These are phyloP conservation scores for Drosophila algonquin DNA, from an alignment of 2,888 invertebrate genomes.

Conservation along the genomic window DNA sequence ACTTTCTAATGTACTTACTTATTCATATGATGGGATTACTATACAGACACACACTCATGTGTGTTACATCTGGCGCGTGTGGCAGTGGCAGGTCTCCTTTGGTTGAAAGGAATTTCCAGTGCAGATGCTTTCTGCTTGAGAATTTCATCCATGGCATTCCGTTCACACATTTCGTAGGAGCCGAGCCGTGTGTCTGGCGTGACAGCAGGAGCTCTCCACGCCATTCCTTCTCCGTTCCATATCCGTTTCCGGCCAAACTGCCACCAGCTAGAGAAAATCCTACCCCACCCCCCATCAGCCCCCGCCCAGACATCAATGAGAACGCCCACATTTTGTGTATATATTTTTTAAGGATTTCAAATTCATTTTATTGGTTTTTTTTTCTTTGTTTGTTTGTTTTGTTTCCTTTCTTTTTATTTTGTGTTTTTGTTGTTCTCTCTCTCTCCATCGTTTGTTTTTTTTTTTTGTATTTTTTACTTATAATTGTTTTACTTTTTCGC, in stretches of 20 bases:
- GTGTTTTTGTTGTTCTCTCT: slow-evolving; percentile 57
- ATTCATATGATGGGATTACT: background rate
- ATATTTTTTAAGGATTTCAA: slow-evolving; percentile 80
- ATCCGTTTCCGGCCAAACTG: background rate
- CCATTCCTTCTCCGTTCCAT: background rate
- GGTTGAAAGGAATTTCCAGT: slow-evolving; percentile 5
- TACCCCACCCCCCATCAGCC: background rate
- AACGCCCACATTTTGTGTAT: slow-evolving; percentile 48
- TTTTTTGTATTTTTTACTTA: slow-evolving; percentile 53
- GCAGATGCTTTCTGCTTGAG: slow-evolving; percentile 24
- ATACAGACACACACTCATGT: background rate
- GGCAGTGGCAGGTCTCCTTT: background rate
- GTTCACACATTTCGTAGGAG: slow-evolving; percentile 6
- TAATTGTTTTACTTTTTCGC: slow-evolving; percentile 64
- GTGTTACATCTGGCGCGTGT: background rate
- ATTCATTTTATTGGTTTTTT: slow-evolving; percentile 78
- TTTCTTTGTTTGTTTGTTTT: slow-evolving; percentile 62
- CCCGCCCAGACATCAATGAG: background rate
- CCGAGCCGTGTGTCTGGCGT: background rate
- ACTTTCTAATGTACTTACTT: background rate
- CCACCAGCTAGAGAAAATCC: background rate
- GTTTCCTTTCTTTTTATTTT: slow-evolving; percentile 56
- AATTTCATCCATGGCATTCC: slow-evolving; percentile 5
- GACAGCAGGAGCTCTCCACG: slow-evolving; percentile 5
- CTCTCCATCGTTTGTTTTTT: slow-evolving; percentile 35